Evolutionary conservation across 2,113 vertebrate species (phyloP), one percentile per base, ranked within the genome.

Genomic region (Colistium nudipinnis): DNA sequence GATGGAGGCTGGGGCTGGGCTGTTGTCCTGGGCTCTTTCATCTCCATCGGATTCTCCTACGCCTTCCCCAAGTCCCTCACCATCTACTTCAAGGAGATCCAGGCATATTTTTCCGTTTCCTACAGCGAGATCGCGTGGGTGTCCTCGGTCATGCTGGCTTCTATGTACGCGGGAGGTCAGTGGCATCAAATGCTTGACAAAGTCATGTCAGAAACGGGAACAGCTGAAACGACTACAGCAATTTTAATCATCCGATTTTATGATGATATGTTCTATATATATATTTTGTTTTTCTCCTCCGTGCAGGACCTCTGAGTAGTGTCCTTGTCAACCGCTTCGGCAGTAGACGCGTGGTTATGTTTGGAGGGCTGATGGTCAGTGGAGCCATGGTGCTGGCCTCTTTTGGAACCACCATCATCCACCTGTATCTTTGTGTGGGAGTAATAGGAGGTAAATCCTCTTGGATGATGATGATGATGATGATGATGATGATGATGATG

Each of bases 71-170:
- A 96, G 91, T 90, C 91, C 47, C 67, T 95, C 64, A 94, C 94
- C 54, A 91, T 93, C 83, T 96, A 94, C 91, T 96, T 89, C 83
- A 95, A 94, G 91, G 94, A 96, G 85, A 95, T 95, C 82, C 93
- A 96, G 89, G 90, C 92, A 79, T 95, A 95, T 85, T 95, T 97
- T 86, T 90, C 86, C n/a, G 91, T 92, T 2, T 94, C 93, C 49
- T 95, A 94, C 90, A 92, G 92, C 48, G 86, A 93, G 86, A 89
- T 95, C 19, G 92, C 93, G 1, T 95, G 90, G 92, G 72, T 94
- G 65, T 95, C 93, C 36, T 96, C 93, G 1, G 92, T 95, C 84
- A 94, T 94, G 91, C 74, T 94, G 54, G 93, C 92, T 27, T 91
- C 91, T 3, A 94, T 94, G 16, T 95, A 95, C 31, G 91, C 92